These are phyloP conservation scores for Medauroidea extradentata DNA, from an alignment of 1,140 invertebrate genomes.

Conservation along the genomic window DNA sequence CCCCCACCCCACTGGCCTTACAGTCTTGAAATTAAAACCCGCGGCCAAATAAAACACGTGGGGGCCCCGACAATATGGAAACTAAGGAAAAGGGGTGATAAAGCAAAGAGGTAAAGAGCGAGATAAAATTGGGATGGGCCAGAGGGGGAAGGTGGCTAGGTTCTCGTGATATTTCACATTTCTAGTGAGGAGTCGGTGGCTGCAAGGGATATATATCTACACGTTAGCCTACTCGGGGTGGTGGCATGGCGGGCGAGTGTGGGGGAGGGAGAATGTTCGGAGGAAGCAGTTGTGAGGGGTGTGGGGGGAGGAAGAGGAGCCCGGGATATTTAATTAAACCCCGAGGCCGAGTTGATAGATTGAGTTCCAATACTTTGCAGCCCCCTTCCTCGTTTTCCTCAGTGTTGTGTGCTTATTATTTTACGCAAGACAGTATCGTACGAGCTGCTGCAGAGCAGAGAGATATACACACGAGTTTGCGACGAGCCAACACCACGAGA, in stretches of 20 bases:
- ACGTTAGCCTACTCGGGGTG: not conserved
- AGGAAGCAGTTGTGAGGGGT: not conserved
- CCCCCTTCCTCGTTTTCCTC: too few species aligned
- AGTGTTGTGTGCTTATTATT: not conserved
- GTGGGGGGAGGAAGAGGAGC: not conserved
- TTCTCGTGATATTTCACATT: too few species aligned
- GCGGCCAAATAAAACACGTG: too few species aligned
- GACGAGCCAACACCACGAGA: not conserved
- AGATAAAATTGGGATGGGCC: not conserved
- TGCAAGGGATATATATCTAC: not conserved
- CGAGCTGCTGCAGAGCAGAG: not conserved
- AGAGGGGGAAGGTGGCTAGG: not conserved
- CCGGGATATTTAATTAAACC: slow-evolving; percentile 4
- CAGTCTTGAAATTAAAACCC: too few species aligned
- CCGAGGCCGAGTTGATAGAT: slow-evolving; percentile 3
- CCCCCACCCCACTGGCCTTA: too few species aligned
- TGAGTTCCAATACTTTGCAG: slow-evolving; percentile 1
- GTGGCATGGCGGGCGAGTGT: not conserved
- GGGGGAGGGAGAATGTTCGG: not conserved
- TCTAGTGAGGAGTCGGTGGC: too few species aligned
- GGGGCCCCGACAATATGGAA: too few species aligned
- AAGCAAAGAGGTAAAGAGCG: too few species aligned
- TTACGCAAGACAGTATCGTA: not conserved
- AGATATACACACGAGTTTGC: not conserved
- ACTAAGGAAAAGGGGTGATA: too few species aligned